A percentile compares a stretch with the other conserved stretches of the same genome.
These are phyloP conservation scores for Tinea semifulvella DNA, from an alignment of 2,888 invertebrate species.

Conservation along the genomic window DNA sequence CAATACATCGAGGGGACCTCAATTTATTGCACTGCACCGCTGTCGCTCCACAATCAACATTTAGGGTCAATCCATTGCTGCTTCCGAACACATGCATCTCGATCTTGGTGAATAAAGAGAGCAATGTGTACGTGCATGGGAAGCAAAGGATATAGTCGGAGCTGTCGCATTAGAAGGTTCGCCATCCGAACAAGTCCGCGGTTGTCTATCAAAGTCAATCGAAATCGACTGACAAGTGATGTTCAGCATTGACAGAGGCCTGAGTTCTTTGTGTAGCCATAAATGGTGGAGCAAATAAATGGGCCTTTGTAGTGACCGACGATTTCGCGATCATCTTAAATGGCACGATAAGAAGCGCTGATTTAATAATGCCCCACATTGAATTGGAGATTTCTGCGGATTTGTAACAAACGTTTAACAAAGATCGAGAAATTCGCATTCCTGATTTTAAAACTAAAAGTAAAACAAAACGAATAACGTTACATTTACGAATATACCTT, in stretches of 20 bases:
- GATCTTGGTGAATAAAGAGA: neutral
- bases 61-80: neutral
- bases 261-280: conserved; percentile 52
- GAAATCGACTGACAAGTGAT: conserved; percentile 26
- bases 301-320: conserved; percentile 8
- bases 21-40: conserved; percentile 2
- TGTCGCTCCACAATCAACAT: neutral
- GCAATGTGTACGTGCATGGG: neutral
- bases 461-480: neutral
- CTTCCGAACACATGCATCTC: too few relatives aligned
- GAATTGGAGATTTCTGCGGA: conserved; percentile 10
- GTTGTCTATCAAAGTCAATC: conserved; percentile 58
- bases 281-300: conserved; percentile 33
- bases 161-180: neutral
- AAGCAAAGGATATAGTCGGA: neutral
- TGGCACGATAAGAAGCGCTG: conserved; percentile 5
- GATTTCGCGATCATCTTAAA: conserved; percentile 14
- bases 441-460: neutral
- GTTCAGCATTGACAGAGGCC: conserved; percentile 20
- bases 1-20: neutral
- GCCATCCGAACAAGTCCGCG: conserved; percentile 23
- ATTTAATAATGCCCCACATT: conserved; percentile 7
- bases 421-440: neutral
- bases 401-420: neutral
- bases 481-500: too few relatives aligned